These are phyloP conservation scores for Anoncus sp. DNA, from an alignment of 2,888 invertebrate species.

Conservation along the genomic window DNA sequence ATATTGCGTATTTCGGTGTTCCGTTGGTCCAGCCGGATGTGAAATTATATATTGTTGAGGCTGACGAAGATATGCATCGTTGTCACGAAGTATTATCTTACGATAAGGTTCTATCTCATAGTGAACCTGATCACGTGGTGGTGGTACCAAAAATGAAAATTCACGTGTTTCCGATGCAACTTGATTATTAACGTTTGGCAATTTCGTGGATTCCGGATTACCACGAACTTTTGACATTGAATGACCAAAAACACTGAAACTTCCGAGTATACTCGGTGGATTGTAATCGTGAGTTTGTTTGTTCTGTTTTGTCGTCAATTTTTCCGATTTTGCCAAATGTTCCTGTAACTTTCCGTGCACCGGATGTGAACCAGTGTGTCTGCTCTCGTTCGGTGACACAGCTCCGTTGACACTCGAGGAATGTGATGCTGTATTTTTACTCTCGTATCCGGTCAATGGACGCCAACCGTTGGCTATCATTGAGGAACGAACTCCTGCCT, in stretches of 20 bases:
- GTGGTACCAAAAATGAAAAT: slow-evolving; percentile 78
- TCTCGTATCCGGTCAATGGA: slow-evolving; percentile 78
- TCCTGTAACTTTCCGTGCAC: slow-evolving; percentile 78
- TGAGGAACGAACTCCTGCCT: slow-evolving; percentile 76
- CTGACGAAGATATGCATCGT: slow-evolving; percentile 72
- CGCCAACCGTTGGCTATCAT: slow-evolving; percentile 80
- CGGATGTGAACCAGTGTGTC: slow-evolving; percentile 72
- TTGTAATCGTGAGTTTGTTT: slow-evolving; percentile 70
- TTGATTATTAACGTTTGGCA: slow-evolving; percentile 69
- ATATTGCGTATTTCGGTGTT: slow-evolving; percentile 55
- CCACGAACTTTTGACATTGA: slow-evolving; percentile 85
- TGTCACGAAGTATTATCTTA: slow-evolving; percentile 74
- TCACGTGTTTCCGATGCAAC: slow-evolving; percentile 76
- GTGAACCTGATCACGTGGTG: slow-evolving; percentile 77
- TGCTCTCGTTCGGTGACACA: slow-evolving; percentile 33
- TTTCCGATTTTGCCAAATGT: slow-evolving; percentile 77
- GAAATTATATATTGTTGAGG: slow-evolving; percentile 69
- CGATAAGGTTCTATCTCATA: slow-evolving; percentile 77
- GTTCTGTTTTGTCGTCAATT: slow-evolving; percentile 71
- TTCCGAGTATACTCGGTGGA: slow-evolving; percentile 83
- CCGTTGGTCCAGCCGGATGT: slow-evolving; percentile 29
- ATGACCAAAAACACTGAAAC: slow-evolving; percentile 86
- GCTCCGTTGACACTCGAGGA: slow-evolving; percentile 66
- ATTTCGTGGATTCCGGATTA: slow-evolving; percentile 77
- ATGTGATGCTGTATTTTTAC: slow-evolving; percentile 74